Evolutionary conservation across 1,140 invertebrate genomes (phyloP), one percentile per base, ranked within the genome.

Genomic region (Papilio polyxenes): DNA sequence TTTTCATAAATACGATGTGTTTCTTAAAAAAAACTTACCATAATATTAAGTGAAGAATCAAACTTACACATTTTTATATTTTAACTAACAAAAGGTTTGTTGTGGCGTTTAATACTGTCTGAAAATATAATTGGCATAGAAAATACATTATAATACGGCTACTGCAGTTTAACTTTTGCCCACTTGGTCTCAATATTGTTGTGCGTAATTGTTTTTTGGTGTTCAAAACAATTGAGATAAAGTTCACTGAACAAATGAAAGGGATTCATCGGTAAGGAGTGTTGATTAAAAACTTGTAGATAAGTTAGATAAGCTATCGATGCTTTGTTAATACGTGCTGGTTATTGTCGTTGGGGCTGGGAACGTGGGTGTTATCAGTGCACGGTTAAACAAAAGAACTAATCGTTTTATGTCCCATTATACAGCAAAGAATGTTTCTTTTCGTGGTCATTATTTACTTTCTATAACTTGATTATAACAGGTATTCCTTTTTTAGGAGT

Each of bases 221-320:
- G 2, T 9, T 31, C 65, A 37, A 72, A 72, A 72, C 65, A 72
- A 23, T 72, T 72, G 13, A 72, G 65, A 72, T 72, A 72, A 72
- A 37, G 23, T 37, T 72, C 31, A 72, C 11, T 37, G 23, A 40
- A 72, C 65, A 72, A 72, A 11, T 72, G 65, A 72, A 72, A 72
- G 31, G 65, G 65, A 72, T 15, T 72, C 65, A 72, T 72, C 65
- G 65, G 65, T 37, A 37, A 72, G 65, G 31, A 72, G 31, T 72
- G 37, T 72, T 72, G 65, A 72, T 72, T 72, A 72, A 72, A 72
- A 72, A 72, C 65, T 72, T 72, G 13, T 59, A 37, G 62, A 65
- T 65, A 65, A 65, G 62, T 65, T 65, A 72, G 65, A 72, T 72
- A 72, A 37, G 65, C 4, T 72, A 72, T 72, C 65, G 65, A 20